Conservation (phyloP, 1,140 invertebrate species). For the Diabrotica virgifera region DNA sequence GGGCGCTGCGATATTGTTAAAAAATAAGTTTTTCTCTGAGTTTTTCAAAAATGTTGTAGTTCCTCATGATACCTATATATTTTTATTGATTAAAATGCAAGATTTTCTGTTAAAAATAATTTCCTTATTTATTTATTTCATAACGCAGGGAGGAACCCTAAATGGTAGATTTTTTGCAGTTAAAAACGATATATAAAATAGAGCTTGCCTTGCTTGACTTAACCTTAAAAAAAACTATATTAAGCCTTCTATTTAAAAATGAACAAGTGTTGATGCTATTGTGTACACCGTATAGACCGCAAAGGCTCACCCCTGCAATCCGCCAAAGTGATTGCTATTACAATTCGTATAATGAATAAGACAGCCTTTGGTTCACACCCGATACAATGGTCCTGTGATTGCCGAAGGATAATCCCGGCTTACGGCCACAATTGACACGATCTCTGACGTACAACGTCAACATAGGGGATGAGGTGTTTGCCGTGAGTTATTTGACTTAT, state of each 20-base stretch:
- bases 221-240: too few species aligned
- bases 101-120: too few species aligned
- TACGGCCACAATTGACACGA: slow-evolving; percentile 44
- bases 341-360: slow-evolving; percentile 15
- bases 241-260: neutral
- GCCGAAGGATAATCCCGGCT: slow-evolving; percentile 44
- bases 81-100: too few species aligned
- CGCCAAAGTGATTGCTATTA: neutral
- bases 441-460: slow-evolving; percentile 33
- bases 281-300: neutral
- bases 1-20: too few species aligned
- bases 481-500: slow-evolving; percentile 18
- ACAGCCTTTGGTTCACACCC: slow-evolving; percentile 42
- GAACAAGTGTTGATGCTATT: slow-evolving; percentile 2
- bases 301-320: slow-evolving; percentile 1
- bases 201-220: too few species aligned
- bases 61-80: too few species aligned
- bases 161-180: too few species aligned
- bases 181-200: too few species aligned
- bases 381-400: slow-evolving; percentile 45
- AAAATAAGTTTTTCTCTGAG: too few species aligned
- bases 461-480: slow-evolving; percentile 7
- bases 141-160: too few species aligned
- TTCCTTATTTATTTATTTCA: too few species aligned
- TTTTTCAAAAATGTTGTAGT: too few species aligned